phyloP scores from a whole-genome alignment of 2,797 vertebrate genomes.

The Sciurus carolinensis region DNA sequence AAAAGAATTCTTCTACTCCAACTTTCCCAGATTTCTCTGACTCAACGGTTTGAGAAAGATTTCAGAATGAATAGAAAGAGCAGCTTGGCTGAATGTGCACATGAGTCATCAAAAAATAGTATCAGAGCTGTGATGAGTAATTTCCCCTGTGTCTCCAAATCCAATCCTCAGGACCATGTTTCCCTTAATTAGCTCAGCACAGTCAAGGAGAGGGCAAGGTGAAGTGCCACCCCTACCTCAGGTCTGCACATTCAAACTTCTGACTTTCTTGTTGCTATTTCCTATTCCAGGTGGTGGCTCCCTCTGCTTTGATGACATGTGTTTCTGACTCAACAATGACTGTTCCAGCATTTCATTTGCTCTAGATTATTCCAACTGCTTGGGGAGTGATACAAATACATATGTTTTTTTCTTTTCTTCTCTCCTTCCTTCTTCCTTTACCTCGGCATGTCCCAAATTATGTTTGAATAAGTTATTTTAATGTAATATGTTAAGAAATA shows the following conservation, averaged over 20 bases:
- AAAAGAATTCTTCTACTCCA: neutral
- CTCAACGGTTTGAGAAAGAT: neutral
- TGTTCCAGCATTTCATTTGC: neutral
- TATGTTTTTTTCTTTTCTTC: neutral
- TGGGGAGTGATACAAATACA: neutral
- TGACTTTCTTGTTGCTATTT: neutral
- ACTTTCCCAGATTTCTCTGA: conserved; percentile 29
- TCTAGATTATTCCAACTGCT: neutral
- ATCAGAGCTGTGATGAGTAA: conserved; percentile 12
- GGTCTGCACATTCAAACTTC: neutral
- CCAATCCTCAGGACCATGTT: neutral
- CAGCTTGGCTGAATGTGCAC: neutral
- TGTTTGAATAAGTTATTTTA: conserved; percentile 23
- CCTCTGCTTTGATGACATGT: neutral
- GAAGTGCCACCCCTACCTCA: no score
- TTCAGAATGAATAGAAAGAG: conserved; percentile 17
- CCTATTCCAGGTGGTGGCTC: neutral
- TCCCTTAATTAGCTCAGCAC: neutral
- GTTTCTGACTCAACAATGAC: conserved; percentile 1
- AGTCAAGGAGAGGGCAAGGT: neutral
- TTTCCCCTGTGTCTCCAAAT: conserved; percentile 30
- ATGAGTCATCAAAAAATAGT: conserved; percentile 42
- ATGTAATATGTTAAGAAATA: neutral
- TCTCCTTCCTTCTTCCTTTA: neutral
- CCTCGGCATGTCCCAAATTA: neutral